phyloP scores from a whole-genome alignment of 1,140 invertebrate species.

The Platorchestia sp. region DNA sequence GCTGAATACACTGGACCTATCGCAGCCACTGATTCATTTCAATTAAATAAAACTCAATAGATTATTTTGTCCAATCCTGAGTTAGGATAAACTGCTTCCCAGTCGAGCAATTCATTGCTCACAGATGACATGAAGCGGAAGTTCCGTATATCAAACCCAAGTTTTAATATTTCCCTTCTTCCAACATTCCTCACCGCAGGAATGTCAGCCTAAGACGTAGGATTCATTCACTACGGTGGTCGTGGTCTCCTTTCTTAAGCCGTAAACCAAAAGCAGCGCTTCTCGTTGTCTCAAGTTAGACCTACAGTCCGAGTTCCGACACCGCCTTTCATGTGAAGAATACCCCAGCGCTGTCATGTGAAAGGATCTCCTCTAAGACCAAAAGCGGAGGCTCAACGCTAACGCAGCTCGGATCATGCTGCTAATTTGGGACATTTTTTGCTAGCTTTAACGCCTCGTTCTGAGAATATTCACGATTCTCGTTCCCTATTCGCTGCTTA shows the following conservation, averaged over 20 bases:
- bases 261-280: too few species aligned
- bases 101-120: neutral
- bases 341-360: neutral
- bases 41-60: neutral
- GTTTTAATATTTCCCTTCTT: too few species aligned
- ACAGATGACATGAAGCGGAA: neutral
- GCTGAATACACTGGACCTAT: neutral
- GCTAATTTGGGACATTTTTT: neutral
- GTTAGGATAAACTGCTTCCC: neutral
- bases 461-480: neutral
- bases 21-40: neutral
- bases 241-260: neutral
- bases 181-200: too few species aligned
- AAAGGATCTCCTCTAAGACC: neutral
- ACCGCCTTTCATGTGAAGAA: neutral
- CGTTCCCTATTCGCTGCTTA: too few species aligned
- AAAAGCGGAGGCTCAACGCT: neutral
- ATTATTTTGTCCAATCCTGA: neutral
- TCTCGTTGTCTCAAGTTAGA: too few species aligned
- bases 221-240: neutral
- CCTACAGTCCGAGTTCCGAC: neutral
- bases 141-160: neutral
- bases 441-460: neutral
- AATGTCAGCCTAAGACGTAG: neutral
- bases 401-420: neutral